phyloP scores from a whole-genome alignment of 2,113 vertebrate genomes.

The Crotalus horridus region DNA sequence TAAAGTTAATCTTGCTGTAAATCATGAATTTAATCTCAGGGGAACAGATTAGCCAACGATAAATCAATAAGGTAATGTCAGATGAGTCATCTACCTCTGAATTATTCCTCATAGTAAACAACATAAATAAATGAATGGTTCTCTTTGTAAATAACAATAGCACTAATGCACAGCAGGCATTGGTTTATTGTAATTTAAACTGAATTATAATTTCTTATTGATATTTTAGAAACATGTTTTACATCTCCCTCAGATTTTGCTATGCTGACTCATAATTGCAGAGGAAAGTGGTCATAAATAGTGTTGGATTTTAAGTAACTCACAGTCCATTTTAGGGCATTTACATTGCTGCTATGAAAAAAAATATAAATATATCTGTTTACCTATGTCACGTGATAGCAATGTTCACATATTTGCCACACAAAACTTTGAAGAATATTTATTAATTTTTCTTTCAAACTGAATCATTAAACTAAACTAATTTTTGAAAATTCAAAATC shows the following conservation, averaged over 20 bases:
- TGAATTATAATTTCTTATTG: not conserved
- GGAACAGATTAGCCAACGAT: not conserved
- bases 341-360: not conserved
- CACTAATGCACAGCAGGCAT: not conserved
- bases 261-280: not conserved
- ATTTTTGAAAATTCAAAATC: not conserved
- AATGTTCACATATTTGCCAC: not conserved
- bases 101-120: not conserved
- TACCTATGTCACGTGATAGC: not conserved
- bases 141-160: not conserved
- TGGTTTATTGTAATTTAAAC: not conserved
- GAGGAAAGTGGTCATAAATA: not conserved
- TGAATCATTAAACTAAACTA: not conserved
- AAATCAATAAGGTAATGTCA: constrained; percentile 1
- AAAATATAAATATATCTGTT: not conserved
- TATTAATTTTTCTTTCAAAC: not conserved
- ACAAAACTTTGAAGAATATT: not conserved
- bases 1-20: constrained; percentile 24
- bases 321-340: not conserved
- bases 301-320: not conserved
- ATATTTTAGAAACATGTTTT: not conserved
- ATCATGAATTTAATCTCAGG: not conserved
- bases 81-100: not conserved
- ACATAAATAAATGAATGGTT: constrained; percentile 7
- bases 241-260: not conserved